Evolutionary conservation across 2,888 invertebrate genomes (phyloP).

Genomic region (Erebia palarica): DNA sequence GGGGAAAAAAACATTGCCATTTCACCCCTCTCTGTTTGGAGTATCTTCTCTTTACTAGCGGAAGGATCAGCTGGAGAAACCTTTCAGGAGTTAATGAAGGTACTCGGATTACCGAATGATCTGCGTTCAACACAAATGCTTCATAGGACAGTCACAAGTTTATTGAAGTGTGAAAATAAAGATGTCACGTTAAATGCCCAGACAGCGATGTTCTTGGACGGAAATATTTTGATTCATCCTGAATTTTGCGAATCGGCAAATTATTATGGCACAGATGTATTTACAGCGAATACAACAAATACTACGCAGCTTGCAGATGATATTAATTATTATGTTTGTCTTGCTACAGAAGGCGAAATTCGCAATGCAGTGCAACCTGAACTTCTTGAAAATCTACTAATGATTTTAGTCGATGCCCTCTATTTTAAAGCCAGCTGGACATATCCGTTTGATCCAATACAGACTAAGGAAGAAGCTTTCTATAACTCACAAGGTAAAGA

Average conservation of each 20-base stretch:
- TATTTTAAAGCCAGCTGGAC: conserved; percentile 89
- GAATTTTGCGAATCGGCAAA: conserved; percentile 70
- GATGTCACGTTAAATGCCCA: conserved; percentile 63
- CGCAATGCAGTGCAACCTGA: conserved; percentile 82
- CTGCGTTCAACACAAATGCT: conserved; percentile 62
- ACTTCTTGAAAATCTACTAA: conserved; percentile 63
- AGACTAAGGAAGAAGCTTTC: conserved; percentile 81
- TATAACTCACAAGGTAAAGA: conserved; percentile 81
- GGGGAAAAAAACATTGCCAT: conserved; percentile 64
- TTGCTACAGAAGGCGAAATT: conserved; percentile 86
- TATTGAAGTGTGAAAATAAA: conserved; percentile 56
- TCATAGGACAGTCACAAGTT: conserved; percentile 56
- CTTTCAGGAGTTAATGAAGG: conserved; percentile 63
- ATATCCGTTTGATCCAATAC: conserved; percentile 82
- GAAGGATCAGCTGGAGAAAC: conserved; percentile 73
- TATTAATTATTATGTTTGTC: conserved; percentile 87
- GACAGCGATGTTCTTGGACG: conserved; percentile 66
- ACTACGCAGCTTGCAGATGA: conserved; percentile 71
- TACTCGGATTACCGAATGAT: conserved; percentile 62
- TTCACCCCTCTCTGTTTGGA: conserved; percentile 74
- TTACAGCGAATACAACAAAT: conserved; percentile 81
- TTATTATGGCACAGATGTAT: conserved; percentile 79
- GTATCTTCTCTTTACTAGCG: conserved; percentile 66
- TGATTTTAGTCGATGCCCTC: conserved; percentile 86
- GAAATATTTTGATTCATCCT: conserved; percentile 58